Percentiles rank a stretch among this genome's conserved stretches.
Evolutionary conservation across 2,888 invertebrate genomes (phyloP).

Genomic region (Spodoptera littoralis): DNA sequence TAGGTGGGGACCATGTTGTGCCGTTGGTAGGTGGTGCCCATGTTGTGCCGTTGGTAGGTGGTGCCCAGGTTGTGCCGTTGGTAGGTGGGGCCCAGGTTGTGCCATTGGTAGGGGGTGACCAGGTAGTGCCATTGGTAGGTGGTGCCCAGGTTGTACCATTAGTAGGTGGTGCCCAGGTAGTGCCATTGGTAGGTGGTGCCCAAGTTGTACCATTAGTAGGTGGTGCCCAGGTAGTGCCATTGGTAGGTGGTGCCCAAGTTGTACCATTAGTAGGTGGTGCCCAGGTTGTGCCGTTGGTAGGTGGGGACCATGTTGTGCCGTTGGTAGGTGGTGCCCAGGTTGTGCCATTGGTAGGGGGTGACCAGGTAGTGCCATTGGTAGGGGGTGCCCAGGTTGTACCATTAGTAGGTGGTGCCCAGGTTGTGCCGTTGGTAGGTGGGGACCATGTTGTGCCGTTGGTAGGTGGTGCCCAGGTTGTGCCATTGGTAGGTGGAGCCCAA

Average conservation of each 20-base stretch:
- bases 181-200: neutral
- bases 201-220: neutral
- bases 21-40: neutral
- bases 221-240: neutral
- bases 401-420: neutral
- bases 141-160: neutral
- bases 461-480: neutral
- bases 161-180: neutral
- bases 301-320: neutral
- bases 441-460: neutral
- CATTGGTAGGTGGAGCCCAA: too few species aligned
- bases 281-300: neutral
- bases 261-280: neutral
- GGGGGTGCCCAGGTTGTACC: neutral
- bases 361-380: neutral
- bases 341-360: neutral
- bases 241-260: neutral
- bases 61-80: neutral
- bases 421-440: neutral
- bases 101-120: neutral
- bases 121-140: neutral
- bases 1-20: slow-evolving; percentile 1
- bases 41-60: slow-evolving; percentile 1
- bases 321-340: slow-evolving; percentile 4
- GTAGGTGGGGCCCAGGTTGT: neutral